phyloP scores from a whole-genome alignment of 2,113 vertebrate species.

The Genyomyrus donnyi region DNA sequence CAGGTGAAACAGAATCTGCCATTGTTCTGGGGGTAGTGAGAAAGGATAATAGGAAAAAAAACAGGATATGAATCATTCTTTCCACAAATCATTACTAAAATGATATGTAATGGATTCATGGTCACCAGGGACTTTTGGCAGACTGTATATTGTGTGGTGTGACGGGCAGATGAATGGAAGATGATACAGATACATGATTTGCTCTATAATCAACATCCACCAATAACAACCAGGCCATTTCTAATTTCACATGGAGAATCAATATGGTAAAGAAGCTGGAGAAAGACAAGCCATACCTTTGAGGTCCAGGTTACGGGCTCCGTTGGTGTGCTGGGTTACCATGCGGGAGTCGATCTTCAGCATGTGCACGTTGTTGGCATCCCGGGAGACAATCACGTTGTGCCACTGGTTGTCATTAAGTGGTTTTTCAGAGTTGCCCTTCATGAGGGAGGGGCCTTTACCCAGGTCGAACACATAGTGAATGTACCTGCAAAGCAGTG shows the following conservation, averaged over 20 bases:
- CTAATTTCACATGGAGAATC: neutral
- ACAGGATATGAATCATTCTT: neutral
- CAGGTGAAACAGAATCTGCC: neutral
- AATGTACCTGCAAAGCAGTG: slow-evolving; percentile 63
- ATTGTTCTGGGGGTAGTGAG: neutral
- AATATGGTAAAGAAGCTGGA: neutral
- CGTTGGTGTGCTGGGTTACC: slow-evolving; percentile 89
- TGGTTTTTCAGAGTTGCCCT: slow-evolving; percentile 86
- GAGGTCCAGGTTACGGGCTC: slow-evolving; percentile 83
- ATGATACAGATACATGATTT: neutral
- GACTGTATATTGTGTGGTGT: neutral
- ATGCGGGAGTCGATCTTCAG: slow-evolving; percentile 88
- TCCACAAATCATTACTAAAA: neutral
- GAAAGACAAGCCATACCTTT: slow-evolving; percentile 65
- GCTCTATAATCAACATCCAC: neutral
- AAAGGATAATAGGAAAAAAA: neutral
- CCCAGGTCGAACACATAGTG: slow-evolving; percentile 91
- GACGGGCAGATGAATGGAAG: neutral
- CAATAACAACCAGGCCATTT: neutral
- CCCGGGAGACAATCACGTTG: slow-evolving; percentile 84
- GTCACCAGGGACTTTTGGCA: neutral
- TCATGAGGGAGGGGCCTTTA: slow-evolving; percentile 88
- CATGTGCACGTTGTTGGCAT: slow-evolving; percentile 76
- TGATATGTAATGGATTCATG: neutral
- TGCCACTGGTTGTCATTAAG: slow-evolving; percentile 96